Conservation (phyloP, 2,888 invertebrate genomes). For the Chaitophorus viminalis region DNA sequence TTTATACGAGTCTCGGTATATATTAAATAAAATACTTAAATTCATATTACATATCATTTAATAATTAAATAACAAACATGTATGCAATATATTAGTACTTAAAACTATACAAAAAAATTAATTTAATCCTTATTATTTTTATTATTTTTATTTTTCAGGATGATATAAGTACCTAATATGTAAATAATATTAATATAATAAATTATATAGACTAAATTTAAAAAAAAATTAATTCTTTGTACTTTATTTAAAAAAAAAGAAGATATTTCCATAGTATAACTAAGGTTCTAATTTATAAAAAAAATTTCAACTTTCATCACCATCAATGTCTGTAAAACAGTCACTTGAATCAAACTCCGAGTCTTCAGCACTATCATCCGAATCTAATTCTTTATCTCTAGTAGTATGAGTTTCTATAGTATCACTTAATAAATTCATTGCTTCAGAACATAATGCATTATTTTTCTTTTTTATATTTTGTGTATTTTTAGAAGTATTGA, state of each 20-base stretch:
- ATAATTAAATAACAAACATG: too few species aligned
- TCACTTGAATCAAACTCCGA: background rate
- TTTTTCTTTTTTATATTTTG: constrained; percentile 3
- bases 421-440: background rate
- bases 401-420: background rate
- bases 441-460: background rate
- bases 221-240: background rate
- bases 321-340: background rate
- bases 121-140: too few species aligned
- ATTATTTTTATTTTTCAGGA: too few species aligned
- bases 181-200: too few species aligned
- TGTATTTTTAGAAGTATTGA: too few species aligned
- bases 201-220: too few species aligned
- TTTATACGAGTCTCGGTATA: too few species aligned
- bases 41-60: too few species aligned
- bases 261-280: background rate
- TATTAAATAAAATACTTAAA: too few species aligned
- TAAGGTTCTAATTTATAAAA: background rate
- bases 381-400: background rate
- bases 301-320: background rate
- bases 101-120: too few species aligned
- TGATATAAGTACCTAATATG: too few species aligned
- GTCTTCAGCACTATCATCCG: background rate
- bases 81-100: too few species aligned
- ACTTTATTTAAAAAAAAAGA: background rate